Conservation (phyloP, 2,113 vertebrate genomes). For the Ivindomyrus marchei region DNA sequence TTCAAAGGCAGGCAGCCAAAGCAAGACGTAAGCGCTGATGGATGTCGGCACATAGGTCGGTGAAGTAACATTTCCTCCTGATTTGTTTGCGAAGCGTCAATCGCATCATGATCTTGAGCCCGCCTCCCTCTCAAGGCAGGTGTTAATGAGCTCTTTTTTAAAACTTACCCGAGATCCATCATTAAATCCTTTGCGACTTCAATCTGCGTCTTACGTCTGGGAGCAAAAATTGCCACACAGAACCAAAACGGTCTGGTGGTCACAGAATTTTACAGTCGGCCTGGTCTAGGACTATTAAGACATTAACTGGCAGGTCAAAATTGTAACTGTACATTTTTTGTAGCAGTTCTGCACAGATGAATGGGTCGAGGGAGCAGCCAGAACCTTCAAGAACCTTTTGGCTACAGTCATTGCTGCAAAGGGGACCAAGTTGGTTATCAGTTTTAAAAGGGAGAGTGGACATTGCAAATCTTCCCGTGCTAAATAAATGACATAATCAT, state of each 20-base stretch:
- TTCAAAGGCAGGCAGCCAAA: constrained; percentile 52
- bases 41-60: constrained; percentile 66
- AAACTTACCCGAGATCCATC: constrained; percentile 66
- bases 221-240: constrained; percentile 25
- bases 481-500: background rate
- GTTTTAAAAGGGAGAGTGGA: background rate
- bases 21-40: constrained; percentile 72
- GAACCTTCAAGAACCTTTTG: background rate
- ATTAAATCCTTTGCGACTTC: constrained; percentile 46
- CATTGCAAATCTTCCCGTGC: background rate
- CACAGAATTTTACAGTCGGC: background rate
- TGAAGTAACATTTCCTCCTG: constrained; percentile 77
- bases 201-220: constrained; percentile 43
- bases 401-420: background rate
- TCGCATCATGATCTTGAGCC: constrained; percentile 71
- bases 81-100: constrained; percentile 75
- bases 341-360: background rate
- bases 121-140: constrained; percentile 50
- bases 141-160: constrained; percentile 63
- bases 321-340: background rate
- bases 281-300: background rate
- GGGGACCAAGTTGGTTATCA: background rate
- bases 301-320: background rate
- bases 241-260: background rate
- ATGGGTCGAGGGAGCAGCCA: background rate